A percentile compares a stretch with the other conserved stretches of the same genome.
phyloP scores from a whole-genome alignment of 2,888 invertebrate genomes.

The Syrphus vitripennis region DNA sequence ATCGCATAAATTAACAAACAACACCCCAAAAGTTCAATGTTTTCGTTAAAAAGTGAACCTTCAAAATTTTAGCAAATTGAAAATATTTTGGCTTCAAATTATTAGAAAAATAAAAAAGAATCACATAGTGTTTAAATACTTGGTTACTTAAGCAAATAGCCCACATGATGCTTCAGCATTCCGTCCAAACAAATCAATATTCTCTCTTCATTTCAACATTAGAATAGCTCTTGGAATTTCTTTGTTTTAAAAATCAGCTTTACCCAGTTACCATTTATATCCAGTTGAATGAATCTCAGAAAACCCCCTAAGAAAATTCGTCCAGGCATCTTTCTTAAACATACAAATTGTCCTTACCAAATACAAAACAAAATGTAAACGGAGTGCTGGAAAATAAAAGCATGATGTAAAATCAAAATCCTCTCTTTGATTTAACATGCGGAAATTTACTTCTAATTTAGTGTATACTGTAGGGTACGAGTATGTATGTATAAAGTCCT shows the following conservation, averaged over 20 bases:
- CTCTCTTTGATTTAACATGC: slow-evolving; percentile 63
- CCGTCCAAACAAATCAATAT: neutral
- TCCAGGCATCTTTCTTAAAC: neutral
- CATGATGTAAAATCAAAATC: slow-evolving; percentile 64
- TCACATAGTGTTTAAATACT: too few species aligned
- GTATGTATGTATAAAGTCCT: too few species aligned
- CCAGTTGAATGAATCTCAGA: slow-evolving; percentile 28
- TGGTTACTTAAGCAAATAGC: neutral
- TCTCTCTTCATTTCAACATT: neutral
- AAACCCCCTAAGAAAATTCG: neutral
- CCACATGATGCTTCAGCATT: neutral
- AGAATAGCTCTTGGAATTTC: neutral
- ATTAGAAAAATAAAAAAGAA: too few species aligned
- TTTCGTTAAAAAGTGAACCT: too few species aligned
- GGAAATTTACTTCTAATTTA: slow-evolving; percentile 69
- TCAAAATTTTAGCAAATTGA: too few species aligned
- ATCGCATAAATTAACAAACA: too few species aligned
- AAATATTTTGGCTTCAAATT: too few species aligned
- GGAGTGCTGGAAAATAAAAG: slow-evolving; percentile 39
- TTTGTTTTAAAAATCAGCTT: slow-evolving; percentile 35
- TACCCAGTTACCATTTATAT: slow-evolving; percentile 10
- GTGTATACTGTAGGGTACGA: too few species aligned
- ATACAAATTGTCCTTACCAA: neutral
- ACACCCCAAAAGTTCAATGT: too few species aligned
- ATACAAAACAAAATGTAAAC: slow-evolving; percentile 10